Base-by-base conservation (phyloP, 2,113 vertebrate genomes). In the Eubucco bourcierii region DNA sequence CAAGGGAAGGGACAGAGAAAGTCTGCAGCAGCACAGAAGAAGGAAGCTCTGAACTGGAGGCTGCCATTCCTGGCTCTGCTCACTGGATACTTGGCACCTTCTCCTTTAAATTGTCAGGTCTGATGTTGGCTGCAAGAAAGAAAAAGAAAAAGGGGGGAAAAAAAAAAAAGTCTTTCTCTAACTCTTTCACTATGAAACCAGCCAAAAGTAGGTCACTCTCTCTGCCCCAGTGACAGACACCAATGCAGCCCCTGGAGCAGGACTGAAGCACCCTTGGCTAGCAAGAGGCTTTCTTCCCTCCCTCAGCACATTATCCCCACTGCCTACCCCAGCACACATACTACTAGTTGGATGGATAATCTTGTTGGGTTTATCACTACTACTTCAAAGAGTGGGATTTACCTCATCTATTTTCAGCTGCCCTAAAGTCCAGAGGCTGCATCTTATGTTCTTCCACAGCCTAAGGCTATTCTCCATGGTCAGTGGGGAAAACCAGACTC, bases 21-120 rank as follows among this genome's bases (percentile, higher is more conserved):
- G 24, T 8, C 9, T 29, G 39, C 44, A 53, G 60, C 1, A 39
- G 21, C 29, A 12, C 5, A 29, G 29, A 25, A 80, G 34, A 33
- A 37, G 12, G 47, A 66, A 64, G 41, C 21, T 10, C 23, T 27
- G 37, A 68, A 56, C 33, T 18, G 16, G 5, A 66, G 25, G 39
- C 1, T 58, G 21, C 25, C 16, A 6, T 27, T 1, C 0, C 33
- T 70, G 23, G 16, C 0, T 1, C 23, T 59, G 15, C n/a, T 6
- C 27, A 2, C 17, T 34, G 20, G 24, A 9, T 34, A 55, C 70
- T 50, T 19, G 29, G 15, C 20, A 39, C 3, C 5, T 53, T 80
- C 46, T 83, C 12, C 41, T 67, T 82, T 10, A 56, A 60, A 46
- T 31, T 63, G 60, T 50, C 9, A 8, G 6, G 3, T 33, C 21